Conservation (phyloP, 2,888 invertebrate species). For the Neoascia interrupta region DNA sequence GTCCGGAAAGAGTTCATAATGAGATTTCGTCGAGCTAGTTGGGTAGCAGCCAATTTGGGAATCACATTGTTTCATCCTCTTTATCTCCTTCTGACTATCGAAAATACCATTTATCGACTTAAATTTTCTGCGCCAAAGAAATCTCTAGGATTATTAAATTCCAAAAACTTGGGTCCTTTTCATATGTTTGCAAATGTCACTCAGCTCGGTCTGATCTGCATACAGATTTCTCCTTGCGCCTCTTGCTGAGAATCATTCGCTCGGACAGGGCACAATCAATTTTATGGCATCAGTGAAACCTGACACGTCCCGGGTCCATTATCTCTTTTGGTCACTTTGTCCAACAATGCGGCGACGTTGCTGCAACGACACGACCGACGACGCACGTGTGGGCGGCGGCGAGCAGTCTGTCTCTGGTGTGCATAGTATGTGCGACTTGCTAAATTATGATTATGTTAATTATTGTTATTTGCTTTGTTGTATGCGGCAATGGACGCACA, state of each 20-base stretch:
- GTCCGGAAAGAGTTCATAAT: neutral
- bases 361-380: neutral
- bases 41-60: conserved; percentile 45
- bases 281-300: conserved; percentile 44
- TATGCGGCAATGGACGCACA: conserved; percentile 33
- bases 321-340: conserved; percentile 43
- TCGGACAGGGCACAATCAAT: conserved; percentile 34
- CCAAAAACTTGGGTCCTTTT: conserved; percentile 21
- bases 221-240: neutral
- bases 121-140: too few species aligned
- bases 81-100: too few species aligned
- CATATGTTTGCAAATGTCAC: conserved; percentile 2
- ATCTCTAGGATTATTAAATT: conserved; percentile 27
- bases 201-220: neutral
- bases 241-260: conserved; percentile 17
- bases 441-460: conserved; percentile 69
- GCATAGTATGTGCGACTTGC: conserved; percentile 43
- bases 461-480: conserved; percentile 66
- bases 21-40: conserved; percentile 43
- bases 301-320: conserved; percentile 51
- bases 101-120: too few species aligned
- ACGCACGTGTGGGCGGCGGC: neutral
- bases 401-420: neutral
- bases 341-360: too few species aligned
- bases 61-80: conserved; percentile 33